Conservation (phyloP, 2,113 vertebrate genomes). For the Clarias batrachus region DNA sequence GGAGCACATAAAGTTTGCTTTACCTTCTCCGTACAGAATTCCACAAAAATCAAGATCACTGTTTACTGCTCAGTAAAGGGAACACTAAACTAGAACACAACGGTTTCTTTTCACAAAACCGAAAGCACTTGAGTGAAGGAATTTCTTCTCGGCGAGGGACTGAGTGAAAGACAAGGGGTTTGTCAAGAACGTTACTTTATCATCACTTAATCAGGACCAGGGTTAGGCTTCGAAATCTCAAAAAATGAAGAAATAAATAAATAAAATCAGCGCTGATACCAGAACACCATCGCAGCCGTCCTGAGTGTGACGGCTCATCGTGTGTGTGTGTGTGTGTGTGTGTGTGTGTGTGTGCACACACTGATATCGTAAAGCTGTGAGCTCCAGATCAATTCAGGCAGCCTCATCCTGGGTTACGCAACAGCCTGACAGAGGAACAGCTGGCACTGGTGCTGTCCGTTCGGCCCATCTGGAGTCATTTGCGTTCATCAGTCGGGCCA, state of each 20-base stretch:
- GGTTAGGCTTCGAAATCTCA: background rate
- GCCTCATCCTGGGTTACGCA: slow-evolving; percentile 38
- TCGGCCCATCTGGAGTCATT: slow-evolving; percentile 44
- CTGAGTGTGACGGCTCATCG: background rate
- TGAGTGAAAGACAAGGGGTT: background rate
- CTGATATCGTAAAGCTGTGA: slow-evolving; percentile 28
- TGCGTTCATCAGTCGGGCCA: slow-evolving; percentile 39
- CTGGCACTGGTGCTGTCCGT: slow-evolving; percentile 48
- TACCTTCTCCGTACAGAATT: background rate
- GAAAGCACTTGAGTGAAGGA: background rate
- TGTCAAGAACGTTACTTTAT: slow-evolving; percentile 10
- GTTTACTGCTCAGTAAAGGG: background rate
- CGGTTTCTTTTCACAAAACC: background rate
- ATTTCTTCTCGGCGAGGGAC: background rate
- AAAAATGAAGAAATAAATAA: background rate
- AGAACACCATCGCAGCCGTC: background rate
- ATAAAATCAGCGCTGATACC: background rate
- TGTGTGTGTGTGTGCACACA: background rate
- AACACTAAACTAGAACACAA: background rate
- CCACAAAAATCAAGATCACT: background rate
- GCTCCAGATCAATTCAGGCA: slow-evolving; percentile 34
- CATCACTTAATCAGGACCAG: slow-evolving; percentile 27
- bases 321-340: background rate
- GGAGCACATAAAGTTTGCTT: background rate
- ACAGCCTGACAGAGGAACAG: slow-evolving; percentile 49